phyloP scores from a whole-genome alignment of 2,888 invertebrate species.

The Hesperia comma region DNA sequence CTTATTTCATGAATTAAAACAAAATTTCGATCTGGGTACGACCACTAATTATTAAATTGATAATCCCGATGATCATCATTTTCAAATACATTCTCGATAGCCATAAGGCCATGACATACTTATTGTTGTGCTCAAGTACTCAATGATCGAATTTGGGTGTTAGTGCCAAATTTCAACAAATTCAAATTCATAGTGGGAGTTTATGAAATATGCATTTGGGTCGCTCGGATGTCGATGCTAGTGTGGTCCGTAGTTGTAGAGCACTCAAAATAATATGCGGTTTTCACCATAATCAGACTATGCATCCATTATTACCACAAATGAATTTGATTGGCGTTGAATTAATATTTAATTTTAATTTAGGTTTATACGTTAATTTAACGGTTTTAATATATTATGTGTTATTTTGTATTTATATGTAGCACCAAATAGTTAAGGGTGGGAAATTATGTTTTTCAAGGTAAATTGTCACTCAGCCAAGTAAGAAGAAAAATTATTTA shows the following conservation, averaged over 20 bases:
- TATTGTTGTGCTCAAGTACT: conserved; percentile 52
- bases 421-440: no score
- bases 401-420: no score
- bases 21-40: no score
- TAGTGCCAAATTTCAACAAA: conserved; percentile 53
- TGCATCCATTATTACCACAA: background rate
- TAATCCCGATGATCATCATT: no score
- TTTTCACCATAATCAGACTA: conserved; percentile 4
- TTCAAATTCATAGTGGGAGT: conserved; percentile 42
- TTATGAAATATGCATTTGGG: conserved; percentile 29
- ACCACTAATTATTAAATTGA: no score
- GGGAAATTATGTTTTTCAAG: no score
- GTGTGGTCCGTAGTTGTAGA: background rate
- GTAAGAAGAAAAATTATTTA: no score
- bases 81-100: background rate
- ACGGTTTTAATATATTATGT: background rate
- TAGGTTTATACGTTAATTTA: background rate
- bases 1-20: no score
- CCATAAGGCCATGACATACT: conserved; percentile 8
- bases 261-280: conserved; percentile 6
- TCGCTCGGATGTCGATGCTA: conserved; percentile 1
- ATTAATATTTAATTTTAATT: conserved; percentile 9
- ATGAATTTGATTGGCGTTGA: background rate
- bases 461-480: no score
- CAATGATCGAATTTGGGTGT: conserved; percentile 61